These are phyloP conservation scores for Geotrypetes seraphini DNA, from an alignment of 2,797 vertebrate genomes.

Conservation along the genomic window DNA sequence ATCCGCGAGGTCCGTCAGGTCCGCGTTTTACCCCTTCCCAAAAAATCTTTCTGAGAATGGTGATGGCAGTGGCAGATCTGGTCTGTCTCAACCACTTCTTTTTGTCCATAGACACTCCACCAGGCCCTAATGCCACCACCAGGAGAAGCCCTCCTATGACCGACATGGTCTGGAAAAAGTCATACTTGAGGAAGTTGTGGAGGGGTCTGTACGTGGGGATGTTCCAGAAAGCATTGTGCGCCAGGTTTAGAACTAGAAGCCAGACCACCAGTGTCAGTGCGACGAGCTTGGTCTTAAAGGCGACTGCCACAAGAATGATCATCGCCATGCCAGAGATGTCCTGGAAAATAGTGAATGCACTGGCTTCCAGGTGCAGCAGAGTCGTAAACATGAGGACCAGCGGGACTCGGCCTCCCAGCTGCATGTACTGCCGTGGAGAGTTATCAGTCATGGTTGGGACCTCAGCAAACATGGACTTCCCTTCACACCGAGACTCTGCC, in stretches of 20 bases:
- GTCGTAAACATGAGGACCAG: slow-evolving; percentile 39
- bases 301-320: slow-evolving; percentile 19
- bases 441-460: slow-evolving; percentile 23
- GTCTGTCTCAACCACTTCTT: slow-evolving; percentile 40
- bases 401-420: slow-evolving; percentile 27
- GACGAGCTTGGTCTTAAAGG: slow-evolving; percentile 33
- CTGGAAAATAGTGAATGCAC: slow-evolving; percentile 21
- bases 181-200: slow-evolving; percentile 26
- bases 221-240: slow-evolving; percentile 23
- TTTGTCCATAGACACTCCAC: slow-evolving; percentile 29
- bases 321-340: slow-evolving; percentile 19
- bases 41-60: too few relatives aligned
- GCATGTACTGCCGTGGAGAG: slow-evolving; percentile 32
- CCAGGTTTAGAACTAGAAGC: slow-evolving; percentile 23
- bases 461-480: slow-evolving; percentile 34
- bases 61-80: too few relatives aligned
- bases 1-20: too few relatives aligned
- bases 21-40: too few relatives aligned
- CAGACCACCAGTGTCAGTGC: slow-evolving; percentile 22
- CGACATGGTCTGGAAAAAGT: slow-evolving; percentile 33
- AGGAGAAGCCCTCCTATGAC: slow-evolving; percentile 26
- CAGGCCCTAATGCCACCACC: slow-evolving; percentile 19
- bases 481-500: slow-evolving; percentile 29
- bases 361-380: slow-evolving; percentile 20
- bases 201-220: slow-evolving; percentile 16